Evolutionary conservation across 1,140 invertebrate species (phyloP).

Genomic region (Chelonus insularis): DNA sequence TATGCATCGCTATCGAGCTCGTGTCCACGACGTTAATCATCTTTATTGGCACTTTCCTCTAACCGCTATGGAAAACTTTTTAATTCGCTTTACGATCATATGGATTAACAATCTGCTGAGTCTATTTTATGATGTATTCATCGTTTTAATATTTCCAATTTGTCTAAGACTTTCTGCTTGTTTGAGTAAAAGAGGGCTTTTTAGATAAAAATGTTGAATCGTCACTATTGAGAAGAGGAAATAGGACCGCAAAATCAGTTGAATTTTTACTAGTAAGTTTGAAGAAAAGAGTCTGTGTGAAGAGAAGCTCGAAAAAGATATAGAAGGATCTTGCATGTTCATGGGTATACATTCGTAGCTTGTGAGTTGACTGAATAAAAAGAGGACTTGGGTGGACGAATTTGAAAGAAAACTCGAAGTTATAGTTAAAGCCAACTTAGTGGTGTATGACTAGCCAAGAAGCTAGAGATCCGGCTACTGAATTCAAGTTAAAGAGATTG

Average conservation of each 20-base stretch:
- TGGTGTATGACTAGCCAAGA: constrained; percentile 5
- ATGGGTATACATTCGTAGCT: background rate
- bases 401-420: constrained; percentile 21
- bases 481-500: constrained; percentile 17
- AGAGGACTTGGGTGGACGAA: constrained; percentile 21
- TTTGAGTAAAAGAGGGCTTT: background rate
- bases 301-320: background rate
- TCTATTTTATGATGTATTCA: background rate
- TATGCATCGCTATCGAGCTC: constrained; percentile 24
- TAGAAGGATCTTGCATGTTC: background rate
- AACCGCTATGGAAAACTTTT: background rate
- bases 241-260: background rate
- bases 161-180: background rate
- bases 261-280: background rate
- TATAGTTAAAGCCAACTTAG: constrained; percentile 3
- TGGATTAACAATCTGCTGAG: too few relatives aligned
- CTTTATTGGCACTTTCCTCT: constrained; percentile 47
- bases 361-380: constrained; percentile 21
- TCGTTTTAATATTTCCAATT: background rate
- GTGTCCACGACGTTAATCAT: constrained; percentile 49
- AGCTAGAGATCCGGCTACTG: constrained; percentile 1
- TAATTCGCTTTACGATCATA: background rate
- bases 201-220: background rate
- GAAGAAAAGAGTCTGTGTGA: background rate
- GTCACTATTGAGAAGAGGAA: background rate